These are phyloP conservation scores for Chaenogobius annularis DNA, from an alignment of 2,113 vertebrate species.

Conservation along the genomic window DNA sequence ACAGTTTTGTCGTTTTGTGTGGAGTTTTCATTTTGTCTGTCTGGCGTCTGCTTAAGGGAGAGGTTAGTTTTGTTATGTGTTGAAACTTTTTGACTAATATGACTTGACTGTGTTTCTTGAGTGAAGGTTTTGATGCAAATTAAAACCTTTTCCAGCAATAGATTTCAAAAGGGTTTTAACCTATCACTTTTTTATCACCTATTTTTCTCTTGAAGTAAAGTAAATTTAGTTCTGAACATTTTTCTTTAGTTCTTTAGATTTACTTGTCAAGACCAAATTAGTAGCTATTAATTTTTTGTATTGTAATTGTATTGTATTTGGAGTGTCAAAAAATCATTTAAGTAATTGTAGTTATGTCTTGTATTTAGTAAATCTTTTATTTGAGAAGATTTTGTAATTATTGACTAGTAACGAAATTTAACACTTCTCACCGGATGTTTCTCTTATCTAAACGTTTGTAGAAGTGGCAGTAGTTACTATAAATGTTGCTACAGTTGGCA, in stretches of 20 bases:
- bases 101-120: neutral
- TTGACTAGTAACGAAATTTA: neutral
- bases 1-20: neutral
- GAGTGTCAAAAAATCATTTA: too few relatives aligned
- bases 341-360: too few relatives aligned
- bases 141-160: neutral
- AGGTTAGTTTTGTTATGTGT: neutral
- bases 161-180: neutral
- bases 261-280: too few relatives aligned
- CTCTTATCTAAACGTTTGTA: neutral
- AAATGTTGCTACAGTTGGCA: neutral
- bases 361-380: too few relatives aligned
- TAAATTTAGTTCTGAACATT: neutral
- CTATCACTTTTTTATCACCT: too few relatives aligned
- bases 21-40: neutral
- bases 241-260: neutral
- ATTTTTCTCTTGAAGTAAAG: neutral
- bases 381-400: neutral
- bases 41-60: neutral
- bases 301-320: too few relatives aligned
- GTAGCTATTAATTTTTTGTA: too few relatives aligned
- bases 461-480: neutral
- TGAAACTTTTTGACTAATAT: neutral
- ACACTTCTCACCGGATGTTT: neutral
- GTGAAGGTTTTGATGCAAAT: neutral